These are phyloP conservation scores for Ammodytes dubius DNA, from an alignment of 2,113 vertebrate genomes.

Conservation along the genomic window DNA sequence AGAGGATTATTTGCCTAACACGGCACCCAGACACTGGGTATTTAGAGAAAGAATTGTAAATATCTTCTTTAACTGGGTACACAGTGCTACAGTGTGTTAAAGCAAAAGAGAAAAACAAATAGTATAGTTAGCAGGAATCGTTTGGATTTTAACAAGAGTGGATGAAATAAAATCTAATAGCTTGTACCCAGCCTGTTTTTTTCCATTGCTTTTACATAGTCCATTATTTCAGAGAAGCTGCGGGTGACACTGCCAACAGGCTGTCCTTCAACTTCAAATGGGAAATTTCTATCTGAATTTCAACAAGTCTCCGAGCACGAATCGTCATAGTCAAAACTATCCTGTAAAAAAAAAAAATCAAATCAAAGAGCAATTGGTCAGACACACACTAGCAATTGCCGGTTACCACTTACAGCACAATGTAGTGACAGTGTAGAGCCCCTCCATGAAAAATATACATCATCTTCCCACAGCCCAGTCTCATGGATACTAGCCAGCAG, in stretches of 20 bases:
- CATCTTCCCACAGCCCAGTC: slow-evolving; percentile 53
- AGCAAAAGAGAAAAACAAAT: neutral
- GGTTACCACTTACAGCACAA: slow-evolving; percentile 64
- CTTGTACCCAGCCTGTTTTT: slow-evolving; percentile 39
- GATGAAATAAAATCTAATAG: slow-evolving; percentile 43
- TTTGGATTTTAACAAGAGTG: slow-evolving; percentile 15
- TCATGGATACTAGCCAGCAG: slow-evolving; percentile 38
- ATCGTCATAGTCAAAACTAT: slow-evolving; percentile 32
- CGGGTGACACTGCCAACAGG: slow-evolving; percentile 12
- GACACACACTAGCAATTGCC: slow-evolving; percentile 36
- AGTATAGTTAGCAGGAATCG: neutral
- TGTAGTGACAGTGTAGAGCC: slow-evolving; percentile 51
- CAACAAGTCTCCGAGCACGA: slow-evolving; percentile 39
- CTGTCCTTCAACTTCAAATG: slow-evolving; percentile 42
- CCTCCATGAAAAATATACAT: slow-evolving; percentile 62
- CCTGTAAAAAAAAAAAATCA: slow-evolving; percentile 11
- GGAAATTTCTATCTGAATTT: neutral
- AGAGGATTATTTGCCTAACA: neutral
- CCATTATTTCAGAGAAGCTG: slow-evolving; percentile 22
- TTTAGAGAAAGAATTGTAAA: neutral
- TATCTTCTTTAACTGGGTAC: neutral
- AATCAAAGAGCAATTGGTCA: slow-evolving; percentile 28
- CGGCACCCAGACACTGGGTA: neutral
- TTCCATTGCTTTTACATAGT: slow-evolving; percentile 23
- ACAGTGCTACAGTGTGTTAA: neutral